Percentiles rank a stretch among this genome's conserved stretches.
phyloP scores from a whole-genome alignment of 2,113 vertebrate genomes.

The Arizona elegans region DNA sequence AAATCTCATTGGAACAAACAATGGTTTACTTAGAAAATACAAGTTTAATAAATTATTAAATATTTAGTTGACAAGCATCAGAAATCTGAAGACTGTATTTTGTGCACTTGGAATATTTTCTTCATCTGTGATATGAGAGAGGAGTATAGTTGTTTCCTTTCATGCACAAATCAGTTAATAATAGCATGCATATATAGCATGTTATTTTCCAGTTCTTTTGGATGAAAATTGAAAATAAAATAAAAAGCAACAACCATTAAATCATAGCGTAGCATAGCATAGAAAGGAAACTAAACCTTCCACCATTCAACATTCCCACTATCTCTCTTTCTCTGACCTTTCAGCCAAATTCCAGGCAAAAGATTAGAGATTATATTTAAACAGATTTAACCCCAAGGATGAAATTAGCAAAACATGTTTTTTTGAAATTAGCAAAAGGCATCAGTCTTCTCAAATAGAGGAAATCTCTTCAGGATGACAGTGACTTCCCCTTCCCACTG shows the following conservation, averaged over 20 bases:
- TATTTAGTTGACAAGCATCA: background rate
- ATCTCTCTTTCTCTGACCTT: background rate
- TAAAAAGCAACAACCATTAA: background rate
- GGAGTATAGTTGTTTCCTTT: too few species aligned
- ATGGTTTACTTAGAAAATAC: background rate
- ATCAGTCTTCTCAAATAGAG: background rate
- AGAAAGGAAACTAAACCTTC: background rate
- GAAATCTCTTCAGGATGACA: background rate
- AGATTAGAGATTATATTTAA: background rate
- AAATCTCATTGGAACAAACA: background rate
- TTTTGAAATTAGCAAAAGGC: background rate
- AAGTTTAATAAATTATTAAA: background rate
- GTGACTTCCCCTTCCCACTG: background rate
- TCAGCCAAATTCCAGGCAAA: background rate
- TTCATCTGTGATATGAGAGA: background rate
- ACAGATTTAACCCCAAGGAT: background rate
- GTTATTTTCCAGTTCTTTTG: background rate
- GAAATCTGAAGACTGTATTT: background rate
- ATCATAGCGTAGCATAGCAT: background rate
- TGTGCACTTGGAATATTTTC: background rate
- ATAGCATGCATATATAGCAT: fast-evolving
- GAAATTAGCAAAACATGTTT: background rate
- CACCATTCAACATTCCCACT: background rate
- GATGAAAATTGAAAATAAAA: background rate
- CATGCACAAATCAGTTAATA: background rate